A percentile compares a stretch with the other conserved stretches of the same genome.
Evolutionary conservation across 2,888 invertebrate genomes (phyloP).

Genomic region (Dynastes maya): DNA sequence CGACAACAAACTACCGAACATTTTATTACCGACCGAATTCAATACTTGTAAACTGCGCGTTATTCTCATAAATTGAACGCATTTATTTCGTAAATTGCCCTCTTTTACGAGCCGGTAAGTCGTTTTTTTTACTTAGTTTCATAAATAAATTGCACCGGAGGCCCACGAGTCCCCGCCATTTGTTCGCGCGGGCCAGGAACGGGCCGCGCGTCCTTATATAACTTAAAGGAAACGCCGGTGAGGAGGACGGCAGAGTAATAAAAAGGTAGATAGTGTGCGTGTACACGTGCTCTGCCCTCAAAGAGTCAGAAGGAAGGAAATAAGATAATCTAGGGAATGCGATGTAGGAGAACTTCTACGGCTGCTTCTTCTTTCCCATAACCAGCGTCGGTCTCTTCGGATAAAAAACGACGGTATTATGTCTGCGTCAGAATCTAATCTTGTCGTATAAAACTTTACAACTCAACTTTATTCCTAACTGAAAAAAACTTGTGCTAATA

Average conservation of each 20-base stretch:
- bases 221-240: background rate
- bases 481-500: slow-evolving; percentile 32
- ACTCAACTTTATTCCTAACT: slow-evolving; percentile 17
- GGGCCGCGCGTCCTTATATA: background rate
- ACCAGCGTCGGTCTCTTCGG: slow-evolving; percentile 1
- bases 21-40: slow-evolving; percentile 41
- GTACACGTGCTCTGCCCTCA: background rate
- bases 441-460: slow-evolving; percentile 37
- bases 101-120: slow-evolving; percentile 47
- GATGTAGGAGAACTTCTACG: slow-evolving; percentile 13
- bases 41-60: slow-evolving; percentile 49
- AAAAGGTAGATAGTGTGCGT: slow-evolving; percentile 7
- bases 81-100: slow-evolving; percentile 44
- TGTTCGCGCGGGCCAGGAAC: slow-evolving; percentile 3
- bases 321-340: slow-evolving; percentile 23
- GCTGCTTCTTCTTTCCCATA: slow-evolving; percentile 4
- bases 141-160: slow-evolving; percentile 44
- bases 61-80: slow-evolving; percentile 48
- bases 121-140: slow-evolving; percentile 48
- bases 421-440: slow-evolving; percentile 42
- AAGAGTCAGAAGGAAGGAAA: slow-evolving; percentile 18
- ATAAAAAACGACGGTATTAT: slow-evolving; percentile 41
- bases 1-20: slow-evolving; percentile 35
- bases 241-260: slow-evolving; percentile 4
- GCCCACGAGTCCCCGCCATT: background rate